phyloP scores from a whole-genome alignment of 2,113 vertebrate species.

The Lepus americanus region DNA sequence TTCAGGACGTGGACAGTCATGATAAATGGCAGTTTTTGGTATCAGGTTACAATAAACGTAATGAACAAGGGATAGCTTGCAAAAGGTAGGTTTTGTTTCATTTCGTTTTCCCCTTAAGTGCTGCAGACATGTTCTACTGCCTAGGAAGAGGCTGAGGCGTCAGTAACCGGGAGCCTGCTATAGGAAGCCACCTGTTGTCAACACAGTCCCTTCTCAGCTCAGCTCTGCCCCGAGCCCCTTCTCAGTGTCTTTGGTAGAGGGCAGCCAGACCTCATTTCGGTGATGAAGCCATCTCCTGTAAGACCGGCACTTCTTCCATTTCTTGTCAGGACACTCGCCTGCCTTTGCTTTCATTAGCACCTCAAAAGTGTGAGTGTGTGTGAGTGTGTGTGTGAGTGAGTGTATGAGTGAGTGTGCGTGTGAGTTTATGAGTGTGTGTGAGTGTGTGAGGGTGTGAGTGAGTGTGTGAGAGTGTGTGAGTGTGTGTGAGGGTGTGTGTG shows the following conservation, averaged over 20 bases:
- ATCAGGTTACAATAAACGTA: constrained; percentile 65
- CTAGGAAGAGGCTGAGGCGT: background rate
- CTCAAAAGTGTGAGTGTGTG: background rate
- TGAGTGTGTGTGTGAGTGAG: too few relatives aligned
- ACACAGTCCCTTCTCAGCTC: background rate
- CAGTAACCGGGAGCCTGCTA: background rate
- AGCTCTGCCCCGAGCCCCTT: constrained; percentile 3
- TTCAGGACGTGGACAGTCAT: constrained; percentile 35
- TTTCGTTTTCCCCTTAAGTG: background rate
- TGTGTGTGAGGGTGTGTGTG: too few relatives aligned
- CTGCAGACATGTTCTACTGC: constrained; percentile 21
- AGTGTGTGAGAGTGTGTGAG: too few relatives aligned
- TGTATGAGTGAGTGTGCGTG: too few relatives aligned
- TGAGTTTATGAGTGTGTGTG: too few relatives aligned
- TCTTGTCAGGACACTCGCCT: constrained; percentile 42
- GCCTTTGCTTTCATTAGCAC: constrained; percentile 72
- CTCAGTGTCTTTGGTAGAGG: constrained; percentile 78
- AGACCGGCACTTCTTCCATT: background rate
- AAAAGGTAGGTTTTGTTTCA: background rate
- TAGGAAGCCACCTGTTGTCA: background rate
- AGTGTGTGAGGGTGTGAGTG: too few relatives aligned
- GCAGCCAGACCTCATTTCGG: background rate
- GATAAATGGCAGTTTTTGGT: constrained; percentile 76
- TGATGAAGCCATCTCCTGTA: too few relatives aligned
- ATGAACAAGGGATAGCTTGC: background rate